Base-by-base conservation (phyloP, 2,113 vertebrate genomes). In the Cheilinus undulatus region DNA sequence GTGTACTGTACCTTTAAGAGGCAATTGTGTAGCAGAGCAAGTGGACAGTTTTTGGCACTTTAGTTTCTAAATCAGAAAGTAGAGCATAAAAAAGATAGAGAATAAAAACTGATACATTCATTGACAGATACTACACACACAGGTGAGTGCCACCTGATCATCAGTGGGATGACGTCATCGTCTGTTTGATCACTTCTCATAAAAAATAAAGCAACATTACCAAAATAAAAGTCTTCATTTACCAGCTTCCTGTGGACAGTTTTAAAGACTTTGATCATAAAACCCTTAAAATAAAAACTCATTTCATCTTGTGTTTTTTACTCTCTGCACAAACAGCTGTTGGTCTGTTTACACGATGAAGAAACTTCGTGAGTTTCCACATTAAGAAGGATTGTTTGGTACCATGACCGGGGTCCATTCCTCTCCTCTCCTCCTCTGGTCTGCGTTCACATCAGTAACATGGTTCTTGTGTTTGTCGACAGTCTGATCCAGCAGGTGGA, bases 41-140 rank as follows among this genome's bases (percentile, higher is more conserved):
- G 3, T 17, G 2, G 15, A 42, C 17, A 12, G 9, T 53, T 51
- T 15, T 53, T 53, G 51, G 51, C 51, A 53, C 27, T 32, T 34
- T 30, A 12, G 30, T 30, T 32, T 53, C 20, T 45, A 45, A 45
- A 45, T 45, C 42, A n/a, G 19, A 45, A 45, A 34, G 2, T 34
- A 11, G 11, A 7, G 20, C 19, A 45, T 43, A 45, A 45, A 45
- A 45, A 45, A 45, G 42, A n/a, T 45, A n/a, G 19, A 45, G 42
- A 45, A 20, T 45, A 45, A 45, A 45, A 45, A 45, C 19, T 45
- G 42, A 53, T 53, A 53, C 51, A 53, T 30, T 53, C 51, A 53
- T 32, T 17, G 51, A 32, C 51, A 53, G 17, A 42, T 19, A 42
- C 40, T 40, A 30, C 42, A 63, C 61, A 50, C 61, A 50, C 58